phyloP scores from a whole-genome alignment of 2,888 invertebrate species.

The Ornithoptera priamus region DNA sequence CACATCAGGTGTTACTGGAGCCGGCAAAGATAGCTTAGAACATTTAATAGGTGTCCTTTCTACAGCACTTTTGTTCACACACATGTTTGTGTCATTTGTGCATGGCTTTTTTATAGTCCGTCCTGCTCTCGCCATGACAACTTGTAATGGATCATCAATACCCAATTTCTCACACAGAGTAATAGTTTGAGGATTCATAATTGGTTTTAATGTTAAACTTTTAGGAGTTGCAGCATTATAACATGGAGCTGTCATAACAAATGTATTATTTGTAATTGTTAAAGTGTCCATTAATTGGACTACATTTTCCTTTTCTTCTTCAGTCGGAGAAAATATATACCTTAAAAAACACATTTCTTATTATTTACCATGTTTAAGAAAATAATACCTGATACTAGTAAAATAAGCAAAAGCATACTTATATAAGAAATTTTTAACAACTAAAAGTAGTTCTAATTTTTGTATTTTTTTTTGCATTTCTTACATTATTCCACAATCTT shows the following conservation, averaged over 20 bases:
- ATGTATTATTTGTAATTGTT: conserved; percentile 85
- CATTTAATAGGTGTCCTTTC: conserved; percentile 52
- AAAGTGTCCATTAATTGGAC: conserved; percentile 83
- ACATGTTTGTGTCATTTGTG: conserved; percentile 30
- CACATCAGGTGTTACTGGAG: conserved; percentile 61
- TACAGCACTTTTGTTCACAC: conserved; percentile 29
- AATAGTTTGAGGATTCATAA: conserved; percentile 85
- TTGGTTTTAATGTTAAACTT: conserved; percentile 68
- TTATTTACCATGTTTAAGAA: background rate
- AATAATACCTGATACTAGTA: background rate
- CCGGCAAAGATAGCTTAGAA: conserved; percentile 61
- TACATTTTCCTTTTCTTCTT: conserved; percentile 85
- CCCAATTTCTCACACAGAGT: conserved; percentile 84
- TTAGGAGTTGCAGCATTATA: conserved; percentile 70
- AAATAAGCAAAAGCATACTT: background rate
- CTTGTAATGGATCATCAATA: conserved; percentile 89
- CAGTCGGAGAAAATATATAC: conserved; percentile 86
- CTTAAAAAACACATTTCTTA: conserved; percentile 60
- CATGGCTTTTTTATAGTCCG: conserved; percentile 56
- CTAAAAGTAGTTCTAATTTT: too few species aligned
- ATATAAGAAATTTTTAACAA: too few species aligned
- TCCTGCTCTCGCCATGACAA: conserved; percentile 78
- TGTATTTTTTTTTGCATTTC: too few species aligned
- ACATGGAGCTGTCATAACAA: conserved; percentile 86
- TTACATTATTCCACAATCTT: too few species aligned